Conservation (phyloP, 1,140 invertebrate genomes). For the Medauroidea extradentata region DNA sequence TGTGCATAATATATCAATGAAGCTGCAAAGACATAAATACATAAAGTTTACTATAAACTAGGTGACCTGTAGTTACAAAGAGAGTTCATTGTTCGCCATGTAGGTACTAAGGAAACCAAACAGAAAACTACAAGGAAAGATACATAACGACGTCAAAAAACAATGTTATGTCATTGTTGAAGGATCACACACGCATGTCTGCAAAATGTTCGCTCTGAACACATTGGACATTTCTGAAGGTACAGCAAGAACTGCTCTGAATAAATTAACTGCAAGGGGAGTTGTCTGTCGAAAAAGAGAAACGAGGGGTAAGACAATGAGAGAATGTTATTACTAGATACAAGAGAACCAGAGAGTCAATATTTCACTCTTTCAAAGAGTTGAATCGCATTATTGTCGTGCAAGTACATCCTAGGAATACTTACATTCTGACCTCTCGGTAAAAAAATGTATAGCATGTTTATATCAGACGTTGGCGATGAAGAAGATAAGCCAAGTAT, state of each 20-base stretch:
- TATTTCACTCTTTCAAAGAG: not conserved
- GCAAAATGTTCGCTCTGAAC: slow-evolving; percentile 9
- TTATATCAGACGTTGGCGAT: not conserved
- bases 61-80: slow-evolving; percentile 10
- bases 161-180: not conserved
- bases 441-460: slow-evolving; percentile 7
- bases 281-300: slow-evolving; percentile 11
- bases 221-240: slow-evolving; percentile 7
- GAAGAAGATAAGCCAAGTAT: slow-evolving; percentile 1
- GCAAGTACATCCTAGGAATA: slow-evolving; percentile 2
- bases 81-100: slow-evolving; percentile 4
- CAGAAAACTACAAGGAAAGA: slow-evolving; percentile 3
- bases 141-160: slow-evolving; percentile 1
- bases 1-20: slow-evolving; percentile 9
- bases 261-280: slow-evolving; percentile 6
- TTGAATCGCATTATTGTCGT: slow-evolving; percentile 10
- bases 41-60: not conserved
- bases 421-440: slow-evolving; percentile 3
- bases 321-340: not conserved
- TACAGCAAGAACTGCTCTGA: slow-evolving; percentile 2
- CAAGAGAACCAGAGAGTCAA: not conserved
- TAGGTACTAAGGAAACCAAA: slow-evolving; percentile 1
- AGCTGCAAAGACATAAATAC: slow-evolving; percentile 7
- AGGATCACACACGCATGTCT: not conserved
- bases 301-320: not conserved